Evolutionary conservation across 2,113 vertebrate genomes (phyloP).

Genomic region (Sinocyclocheilus grahami): DNA sequence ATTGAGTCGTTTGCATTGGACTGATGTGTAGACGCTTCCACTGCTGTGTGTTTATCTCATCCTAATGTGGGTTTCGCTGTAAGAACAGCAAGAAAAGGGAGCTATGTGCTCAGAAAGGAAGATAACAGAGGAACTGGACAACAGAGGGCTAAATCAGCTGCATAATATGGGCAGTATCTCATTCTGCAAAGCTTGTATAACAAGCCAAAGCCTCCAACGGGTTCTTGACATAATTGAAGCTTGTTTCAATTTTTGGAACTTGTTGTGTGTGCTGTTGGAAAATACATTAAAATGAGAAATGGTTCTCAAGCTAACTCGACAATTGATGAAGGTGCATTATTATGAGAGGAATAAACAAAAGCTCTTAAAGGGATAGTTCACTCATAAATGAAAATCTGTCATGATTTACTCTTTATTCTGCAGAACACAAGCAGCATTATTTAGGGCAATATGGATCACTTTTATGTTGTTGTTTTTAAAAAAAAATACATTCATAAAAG

Average conservation of each 20-base stretch:
- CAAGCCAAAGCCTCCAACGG: slow-evolving; percentile 15
- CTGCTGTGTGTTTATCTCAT: slow-evolving; percentile 9
- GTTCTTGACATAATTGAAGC: slow-evolving; percentile 7
- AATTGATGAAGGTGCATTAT: slow-evolving; percentile 25
- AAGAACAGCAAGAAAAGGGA: slow-evolving; percentile 8
- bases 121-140: background rate
- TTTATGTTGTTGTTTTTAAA: background rate
- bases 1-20: slow-evolving; percentile 16
- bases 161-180: background rate
- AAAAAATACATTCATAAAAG: background rate
- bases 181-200: slow-evolving; percentile 10
- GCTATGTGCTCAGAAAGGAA: background rate
- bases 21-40: slow-evolving; percentile 2
- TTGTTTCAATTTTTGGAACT: slow-evolving; percentile 14
- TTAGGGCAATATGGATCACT: background rate
- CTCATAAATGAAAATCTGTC: background rate
- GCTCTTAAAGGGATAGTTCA: slow-evolving; percentile 2
- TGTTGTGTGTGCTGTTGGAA: slow-evolving; percentile 13
- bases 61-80: slow-evolving; percentile 6
- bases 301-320: background rate
- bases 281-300: slow-evolving; percentile 21
- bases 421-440: background rate
- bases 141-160: slow-evolving; percentile 21
- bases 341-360: slow-evolving; percentile 18
- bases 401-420: background rate